Percentiles rank a stretch among this genome's conserved stretches.
Conservation (phyloP, 1,140 invertebrate species). For the Caenorhabditis remanei region DNA sequence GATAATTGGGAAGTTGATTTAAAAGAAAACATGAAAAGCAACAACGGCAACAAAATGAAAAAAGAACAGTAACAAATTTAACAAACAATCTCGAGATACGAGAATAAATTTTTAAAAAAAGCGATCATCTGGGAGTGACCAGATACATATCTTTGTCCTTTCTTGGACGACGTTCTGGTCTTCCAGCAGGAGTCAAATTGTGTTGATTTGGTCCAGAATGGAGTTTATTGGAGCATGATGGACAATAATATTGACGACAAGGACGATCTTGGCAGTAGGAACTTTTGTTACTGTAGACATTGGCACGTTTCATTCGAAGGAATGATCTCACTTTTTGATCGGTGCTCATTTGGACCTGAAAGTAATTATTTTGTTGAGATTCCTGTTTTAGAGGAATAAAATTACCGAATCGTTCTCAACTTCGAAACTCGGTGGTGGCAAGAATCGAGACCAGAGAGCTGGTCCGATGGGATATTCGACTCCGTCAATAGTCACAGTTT, state of each 20-base stretch:
- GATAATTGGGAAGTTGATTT: too few species aligned
- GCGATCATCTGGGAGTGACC: background rate
- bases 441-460: background rate
- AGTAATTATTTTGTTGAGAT: background rate
- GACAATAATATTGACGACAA: slow-evolving; percentile 31
- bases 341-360: slow-evolving; percentile 7
- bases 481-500: slow-evolving; percentile 8
- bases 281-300: slow-evolving; percentile 43
- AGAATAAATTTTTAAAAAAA: too few species aligned
- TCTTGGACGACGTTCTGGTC: slow-evolving; percentile 47
- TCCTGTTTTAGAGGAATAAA: background rate
- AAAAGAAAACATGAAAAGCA: too few species aligned
- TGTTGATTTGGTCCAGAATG: slow-evolving; percentile 34
- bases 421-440: slow-evolving; percentile 2
- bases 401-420: background rate
- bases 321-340: background rate
- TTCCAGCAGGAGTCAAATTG: background rate
- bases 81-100: too few species aligned
- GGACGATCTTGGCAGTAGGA: slow-evolving; percentile 14
- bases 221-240: slow-evolving; percentile 39
- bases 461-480: slow-evolving; percentile 4
- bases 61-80: too few species aligned
- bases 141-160: slow-evolving; percentile 49
- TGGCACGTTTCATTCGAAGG: slow-evolving; percentile 11
- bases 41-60: too few species aligned